phyloP scores from a whole-genome alignment of 2,888 invertebrate genomes.

The Hirtodrosophila alboralis region DNA sequence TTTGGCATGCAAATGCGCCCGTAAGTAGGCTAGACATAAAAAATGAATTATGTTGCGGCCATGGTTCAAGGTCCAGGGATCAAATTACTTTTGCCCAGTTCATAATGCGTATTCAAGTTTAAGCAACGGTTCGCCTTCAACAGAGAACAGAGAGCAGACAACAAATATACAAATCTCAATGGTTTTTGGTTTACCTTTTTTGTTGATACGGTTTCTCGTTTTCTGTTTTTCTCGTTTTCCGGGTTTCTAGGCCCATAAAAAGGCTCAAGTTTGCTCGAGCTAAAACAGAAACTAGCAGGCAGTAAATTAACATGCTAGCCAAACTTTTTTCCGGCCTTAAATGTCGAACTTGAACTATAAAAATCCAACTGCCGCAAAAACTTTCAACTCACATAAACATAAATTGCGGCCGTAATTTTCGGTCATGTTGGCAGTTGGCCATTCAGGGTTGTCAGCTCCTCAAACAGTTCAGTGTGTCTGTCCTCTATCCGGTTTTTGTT shows the following conservation, averaged over 20 bases:
- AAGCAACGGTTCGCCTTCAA: slow-evolving; percentile 55
- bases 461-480: slow-evolving; percentile 38
- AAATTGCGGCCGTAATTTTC: slow-evolving; percentile 79
- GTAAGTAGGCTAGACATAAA: slow-evolving; percentile 58
- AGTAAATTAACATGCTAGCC: slow-evolving; percentile 67
- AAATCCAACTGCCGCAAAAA: slow-evolving; percentile 62
- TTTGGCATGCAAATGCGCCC: slow-evolving; percentile 46
- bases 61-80: slow-evolving; percentile 11
- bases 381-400: slow-evolving; percentile 76
- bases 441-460: slow-evolving; percentile 6
- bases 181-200: slow-evolving; percentile 40
- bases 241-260: slow-evolving; percentile 46
- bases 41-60: slow-evolving; percentile 66
- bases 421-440: slow-evolving; percentile 47
- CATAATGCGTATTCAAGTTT: slow-evolving; percentile 62
- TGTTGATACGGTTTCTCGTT: slow-evolving; percentile 2
- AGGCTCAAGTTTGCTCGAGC: slow-evolving; percentile 49
- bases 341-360: slow-evolving; percentile 74
- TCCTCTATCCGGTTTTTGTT: slow-evolving; percentile 31
- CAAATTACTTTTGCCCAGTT: slow-evolving; percentile 60
- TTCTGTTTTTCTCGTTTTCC: slow-evolving; percentile 13
- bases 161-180: slow-evolving; percentile 47
- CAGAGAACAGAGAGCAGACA: too few species aligned
- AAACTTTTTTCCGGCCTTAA: slow-evolving; percentile 46
- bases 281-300: slow-evolving; percentile 50